Evolutionary conservation across 2,888 invertebrate species (phyloP), one percentile per base, ranked within the genome.

Genomic region (Chaitophorus viminalis): DNA sequence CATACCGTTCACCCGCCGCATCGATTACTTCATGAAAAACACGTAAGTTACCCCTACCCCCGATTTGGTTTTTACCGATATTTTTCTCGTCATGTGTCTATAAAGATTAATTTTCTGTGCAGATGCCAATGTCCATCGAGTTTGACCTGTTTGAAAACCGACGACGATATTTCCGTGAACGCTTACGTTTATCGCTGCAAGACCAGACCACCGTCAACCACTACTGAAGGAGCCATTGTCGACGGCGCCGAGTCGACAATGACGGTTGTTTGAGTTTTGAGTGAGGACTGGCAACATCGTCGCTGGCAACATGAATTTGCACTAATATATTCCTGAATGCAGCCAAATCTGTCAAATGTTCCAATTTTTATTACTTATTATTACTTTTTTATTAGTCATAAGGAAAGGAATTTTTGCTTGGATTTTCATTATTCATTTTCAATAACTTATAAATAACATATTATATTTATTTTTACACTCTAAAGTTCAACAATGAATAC

Each of bases 171-270:
- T 31, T 93, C 93, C 25, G 92, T 93, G 52, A 92, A 92, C 79
- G 93, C 94, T 2, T 94, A 93, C 90, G 93, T 94, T 0, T 94
- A 94, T 91, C 92, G 92, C 78, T 94, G 94, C 91, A 92, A 91
- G 39, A 33, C n/a, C n/a, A 81, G 77, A n/a, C 76, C 75, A 0
- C 14, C 77, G 74, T 9, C 39, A 25, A 88, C 82, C 31, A 87
- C 89, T 1, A 89, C 82, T 14, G 89, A 89, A 5, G 79, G 70
- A 25, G 6, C 74, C 29, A 14, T 8, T 14, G 14, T 14, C 17
- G 79, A 82, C 29, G 6, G 78, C 29, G 46, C 46, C 14, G 14
- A 14, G 46, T 14, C 46, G 14, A 76, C 68, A 72, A 70, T 87
- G 65, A 75, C 86, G 14, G 65, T 39, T n/a, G 31, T 36, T 17